Evolutionary conservation across 2,113 vertebrate genomes (phyloP).

Genomic region (Raja brachyura): DNA sequence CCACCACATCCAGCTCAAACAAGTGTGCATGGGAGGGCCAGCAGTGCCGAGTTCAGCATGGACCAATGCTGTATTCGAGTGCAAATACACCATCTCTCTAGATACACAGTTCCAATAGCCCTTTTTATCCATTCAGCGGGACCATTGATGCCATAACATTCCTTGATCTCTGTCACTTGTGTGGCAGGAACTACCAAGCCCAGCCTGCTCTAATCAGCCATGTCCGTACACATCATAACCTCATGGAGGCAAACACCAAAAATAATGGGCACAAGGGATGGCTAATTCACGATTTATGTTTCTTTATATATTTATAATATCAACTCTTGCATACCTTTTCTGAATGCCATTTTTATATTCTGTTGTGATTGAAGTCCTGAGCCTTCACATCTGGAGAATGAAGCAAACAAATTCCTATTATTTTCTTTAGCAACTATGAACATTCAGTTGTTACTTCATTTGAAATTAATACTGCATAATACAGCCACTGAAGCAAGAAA

Average conservation of each 20-base stretch:
- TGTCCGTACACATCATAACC: no score
- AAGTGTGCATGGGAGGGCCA: no score
- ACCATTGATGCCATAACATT: no score
- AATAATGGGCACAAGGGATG: not conserved
- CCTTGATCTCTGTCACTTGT: no score
- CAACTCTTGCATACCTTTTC: constrained; percentile 61
- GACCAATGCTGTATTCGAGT: no score
- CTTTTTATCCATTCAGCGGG: not conserved
- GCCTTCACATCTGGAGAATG: constrained; percentile 3
- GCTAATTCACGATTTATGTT: not conserved
- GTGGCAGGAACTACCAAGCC: no score
- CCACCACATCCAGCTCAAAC: no score
- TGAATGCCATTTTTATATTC: constrained; percentile 63
- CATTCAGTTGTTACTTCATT: not conserved
- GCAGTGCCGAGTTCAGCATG: no score
- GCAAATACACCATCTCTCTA: no score
- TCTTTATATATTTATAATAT: not conserved
- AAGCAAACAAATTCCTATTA: not conserved
- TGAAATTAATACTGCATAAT: not conserved
- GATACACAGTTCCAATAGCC: not conserved
- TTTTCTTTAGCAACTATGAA: not conserved
- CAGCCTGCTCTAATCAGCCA: no score
- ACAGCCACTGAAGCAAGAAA: not conserved
- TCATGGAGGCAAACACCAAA: no score
- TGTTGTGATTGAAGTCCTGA: constrained; percentile 1